These are phyloP conservation scores for Poeciliopsis prolifica DNA, from an alignment of 2,113 vertebrate genomes.

Conservation along the genomic window DNA sequence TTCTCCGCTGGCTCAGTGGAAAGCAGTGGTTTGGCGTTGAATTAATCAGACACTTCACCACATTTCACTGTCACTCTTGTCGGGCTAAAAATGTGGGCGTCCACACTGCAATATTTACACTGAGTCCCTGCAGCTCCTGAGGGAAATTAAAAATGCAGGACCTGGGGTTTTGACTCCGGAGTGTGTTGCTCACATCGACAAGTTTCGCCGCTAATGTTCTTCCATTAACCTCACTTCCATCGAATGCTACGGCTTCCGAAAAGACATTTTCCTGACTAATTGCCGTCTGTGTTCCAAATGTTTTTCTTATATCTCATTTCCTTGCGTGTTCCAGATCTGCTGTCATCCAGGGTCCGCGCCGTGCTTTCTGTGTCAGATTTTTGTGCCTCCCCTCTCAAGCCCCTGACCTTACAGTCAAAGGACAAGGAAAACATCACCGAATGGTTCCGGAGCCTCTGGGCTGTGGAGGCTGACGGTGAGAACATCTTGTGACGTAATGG, in stretches of 20 bases:
- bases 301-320: not conserved
- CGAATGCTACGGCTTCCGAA: not conserved
- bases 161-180: not conserved
- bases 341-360: not conserved
- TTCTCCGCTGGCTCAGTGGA: not conserved
- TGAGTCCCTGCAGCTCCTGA: not conserved
- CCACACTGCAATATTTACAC: constrained; percentile 3
- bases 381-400: constrained; percentile 70
- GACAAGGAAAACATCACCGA: constrained; percentile 67
- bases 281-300: not conserved
- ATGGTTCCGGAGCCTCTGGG: constrained; percentile 75
- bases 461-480: constrained; percentile 50
- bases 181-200: not conserved
- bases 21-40: constrained; percentile 7
- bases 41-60: constrained; percentile 6
- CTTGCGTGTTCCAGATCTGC: constrained; percentile 53
- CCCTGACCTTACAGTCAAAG: constrained; percentile 58
- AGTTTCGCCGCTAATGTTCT: not conserved
- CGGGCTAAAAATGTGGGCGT: not conserved
- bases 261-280: not conserved
- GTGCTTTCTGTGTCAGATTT: constrained; percentile 59
- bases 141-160: not conserved
- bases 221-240: constrained; percentile 1
- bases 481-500: not conserved
- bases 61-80: constrained; percentile 3